These are phyloP conservation scores for Sarcophaga variegata DNA, from an alignment of 2,888 invertebrate species.

Conservation along the genomic window DNA sequence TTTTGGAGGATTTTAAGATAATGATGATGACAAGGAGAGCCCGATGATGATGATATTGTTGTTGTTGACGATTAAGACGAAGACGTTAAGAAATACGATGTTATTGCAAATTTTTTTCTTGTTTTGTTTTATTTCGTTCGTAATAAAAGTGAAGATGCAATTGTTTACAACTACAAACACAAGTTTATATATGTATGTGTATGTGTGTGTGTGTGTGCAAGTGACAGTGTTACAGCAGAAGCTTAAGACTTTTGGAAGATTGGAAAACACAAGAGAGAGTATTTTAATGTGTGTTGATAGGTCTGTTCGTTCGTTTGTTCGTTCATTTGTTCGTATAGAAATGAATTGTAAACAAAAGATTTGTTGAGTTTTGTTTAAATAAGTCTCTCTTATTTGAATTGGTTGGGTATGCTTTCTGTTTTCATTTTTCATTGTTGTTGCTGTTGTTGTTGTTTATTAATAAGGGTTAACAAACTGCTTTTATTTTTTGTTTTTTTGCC, in stretches of 20 bases:
- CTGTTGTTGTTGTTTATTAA: conserved; percentile 53
- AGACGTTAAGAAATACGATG: not conserved
- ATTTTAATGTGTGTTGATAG: not conserved
- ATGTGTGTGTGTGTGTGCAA: conserved; percentile 9
- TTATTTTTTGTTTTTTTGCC: conserved; percentile 17
- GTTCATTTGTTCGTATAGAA: conserved; percentile 35
- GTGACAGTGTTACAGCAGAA: conserved; percentile 3
- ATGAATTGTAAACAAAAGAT: conserved; percentile 66
- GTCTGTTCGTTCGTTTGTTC: not conserved
- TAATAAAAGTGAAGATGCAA: too few species aligned
- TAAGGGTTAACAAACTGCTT: conserved; percentile 64
- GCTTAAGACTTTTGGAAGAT: too few species aligned
- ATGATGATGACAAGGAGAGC: conserved; percentile 33
- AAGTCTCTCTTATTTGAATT: conserved; percentile 58
- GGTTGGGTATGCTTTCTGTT: not conserved
- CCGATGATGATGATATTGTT: conserved; percentile 7
- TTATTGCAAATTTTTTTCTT: not conserved
- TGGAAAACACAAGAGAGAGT: not conserved
- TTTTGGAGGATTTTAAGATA: conserved; percentile 67
- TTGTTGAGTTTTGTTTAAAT: conserved; percentile 58
- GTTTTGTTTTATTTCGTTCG: not conserved
- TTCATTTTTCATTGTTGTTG: not conserved
- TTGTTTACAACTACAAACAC: too few species aligned
- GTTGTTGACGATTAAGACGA: conserved; percentile 28
- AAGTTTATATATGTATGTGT: too few species aligned